Conservation (phyloP, 2,797 vertebrate species). For the Lacerta agilis region DNA sequence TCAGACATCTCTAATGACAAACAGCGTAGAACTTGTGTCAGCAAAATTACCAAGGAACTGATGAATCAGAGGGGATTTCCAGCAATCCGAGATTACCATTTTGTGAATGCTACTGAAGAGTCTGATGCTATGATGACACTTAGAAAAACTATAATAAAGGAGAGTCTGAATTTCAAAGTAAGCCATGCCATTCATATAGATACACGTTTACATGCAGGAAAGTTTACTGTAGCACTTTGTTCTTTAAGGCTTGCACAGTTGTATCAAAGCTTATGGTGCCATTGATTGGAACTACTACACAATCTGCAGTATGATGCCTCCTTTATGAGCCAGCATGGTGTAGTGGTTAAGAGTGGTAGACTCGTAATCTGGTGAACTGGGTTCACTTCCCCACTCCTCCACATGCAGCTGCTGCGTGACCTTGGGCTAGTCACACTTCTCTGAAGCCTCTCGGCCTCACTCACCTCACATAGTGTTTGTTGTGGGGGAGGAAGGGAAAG, state of each 20-base stretch:
- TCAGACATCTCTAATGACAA: constrained; percentile 86
- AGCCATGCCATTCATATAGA: not conserved
- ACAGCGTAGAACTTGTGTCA: constrained; percentile 85
- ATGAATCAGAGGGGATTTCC: constrained; percentile 90
- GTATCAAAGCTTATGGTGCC: not conserved
- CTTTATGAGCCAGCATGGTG: no score
- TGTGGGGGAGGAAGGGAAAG: no score
- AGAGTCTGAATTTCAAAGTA: constrained; percentile 91
- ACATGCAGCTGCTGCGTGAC: no score
- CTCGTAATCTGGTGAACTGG: no score
- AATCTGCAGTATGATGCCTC: no score
- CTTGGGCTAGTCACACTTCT: no score
- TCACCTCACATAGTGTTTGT: no score
- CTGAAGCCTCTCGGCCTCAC: no score
- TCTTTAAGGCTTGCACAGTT: not conserved
- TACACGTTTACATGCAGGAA: not conserved
- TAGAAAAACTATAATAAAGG: constrained; percentile 87
- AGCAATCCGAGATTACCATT: constrained; percentile 86
- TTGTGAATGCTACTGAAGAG: constrained; percentile 88
- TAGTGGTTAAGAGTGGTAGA: no score
- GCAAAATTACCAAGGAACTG: constrained; percentile 88
- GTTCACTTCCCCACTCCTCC: no score
- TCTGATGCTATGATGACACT: constrained; percentile 87
- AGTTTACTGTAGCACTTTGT: not conserved
- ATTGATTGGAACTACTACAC: not conserved